Evolutionary conservation across 2,113 vertebrate species (phyloP), one percentile per base, ranked within the genome.

Genomic region (Symphodus melops): DNA sequence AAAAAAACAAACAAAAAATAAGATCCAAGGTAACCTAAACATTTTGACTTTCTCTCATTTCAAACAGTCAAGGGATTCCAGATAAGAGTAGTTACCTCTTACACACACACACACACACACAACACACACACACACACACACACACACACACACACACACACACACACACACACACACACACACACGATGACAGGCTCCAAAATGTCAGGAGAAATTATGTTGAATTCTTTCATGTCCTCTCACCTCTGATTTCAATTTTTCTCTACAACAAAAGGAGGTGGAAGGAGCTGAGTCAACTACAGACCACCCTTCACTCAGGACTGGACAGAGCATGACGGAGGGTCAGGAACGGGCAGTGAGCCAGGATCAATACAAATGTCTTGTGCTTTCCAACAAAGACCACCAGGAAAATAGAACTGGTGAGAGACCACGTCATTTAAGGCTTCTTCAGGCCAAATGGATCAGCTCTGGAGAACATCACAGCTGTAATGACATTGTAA

Each of bases 351-450:
- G 86, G 71, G 79, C 63, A 19, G 68, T 71, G 82, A 90, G 78
- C 25, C 75, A 86, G 41, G 83, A 78, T 85, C 91, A 91, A 72
- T 78, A 89, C 81, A 86, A 77, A 85, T 95, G 94, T 86, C 86
- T 92, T 28, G 66, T 91, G 68, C 60, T 78, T 61, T 77, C 86
- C 64, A 78, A 79, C 81, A 83, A 61, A 86, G 86, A 85, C 44
- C 76, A 46, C 55, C 86, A 37, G n/a, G 61, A 68, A 78, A 94
- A 92, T 85, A 90, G 77, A 85, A 94, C 89, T 10, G 94, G 94
- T 94, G 92, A 88, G 87, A 66, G n/a, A 20, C 41, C 13, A 48
- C n/a, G 33, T 49, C 9, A 23, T 62, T 71, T 10, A 57, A 60
- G 41, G 51, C 44, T 41, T 56, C 37, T 37, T 33, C 42, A 62